These are phyloP conservation scores for Gnathonemus longibarbis DNA, from an alignment of 2,113 vertebrate genomes.

Conservation along the genomic window DNA sequence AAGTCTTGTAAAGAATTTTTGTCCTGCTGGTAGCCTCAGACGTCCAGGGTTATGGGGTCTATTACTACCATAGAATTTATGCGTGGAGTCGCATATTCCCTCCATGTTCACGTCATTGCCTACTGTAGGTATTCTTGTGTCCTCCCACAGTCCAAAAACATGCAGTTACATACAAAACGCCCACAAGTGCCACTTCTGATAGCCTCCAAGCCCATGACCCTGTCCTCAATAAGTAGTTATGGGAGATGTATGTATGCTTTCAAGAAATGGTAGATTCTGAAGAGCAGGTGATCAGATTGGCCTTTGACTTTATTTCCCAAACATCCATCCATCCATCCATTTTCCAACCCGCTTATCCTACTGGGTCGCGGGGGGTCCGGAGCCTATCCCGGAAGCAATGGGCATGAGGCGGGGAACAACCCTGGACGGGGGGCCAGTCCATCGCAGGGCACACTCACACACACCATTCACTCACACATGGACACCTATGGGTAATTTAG, in stretches of 20 bases:
- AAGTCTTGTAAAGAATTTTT: neutral
- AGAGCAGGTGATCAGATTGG: neutral
- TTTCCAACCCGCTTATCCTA: no score
- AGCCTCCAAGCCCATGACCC: neutral
- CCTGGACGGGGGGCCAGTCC: no score
- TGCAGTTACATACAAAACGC: neutral
- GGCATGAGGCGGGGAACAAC: no score
- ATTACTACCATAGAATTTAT: neutral
- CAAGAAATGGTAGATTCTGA: neutral
- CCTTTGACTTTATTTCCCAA: neutral
- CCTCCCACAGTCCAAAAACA: neutral
- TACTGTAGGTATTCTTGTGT: neutral
- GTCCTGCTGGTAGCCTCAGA: neutral
- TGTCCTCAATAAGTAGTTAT: neutral
- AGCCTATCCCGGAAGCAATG: no score
- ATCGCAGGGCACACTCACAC: no score
- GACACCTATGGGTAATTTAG: no score
- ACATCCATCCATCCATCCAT: no score
- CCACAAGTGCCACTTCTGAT: neutral
- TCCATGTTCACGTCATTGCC: neutral
- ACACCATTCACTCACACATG: no score
- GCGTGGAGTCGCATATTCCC: neutral
- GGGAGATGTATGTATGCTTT: neutral
- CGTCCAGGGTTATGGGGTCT: neutral
- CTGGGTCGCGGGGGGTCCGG: no score